Evolutionary conservation across 2,888 invertebrate genomes (phyloP), one percentile per base, ranked within the genome.

Genomic region (Lepeophtheirus nordmannii): DNA sequence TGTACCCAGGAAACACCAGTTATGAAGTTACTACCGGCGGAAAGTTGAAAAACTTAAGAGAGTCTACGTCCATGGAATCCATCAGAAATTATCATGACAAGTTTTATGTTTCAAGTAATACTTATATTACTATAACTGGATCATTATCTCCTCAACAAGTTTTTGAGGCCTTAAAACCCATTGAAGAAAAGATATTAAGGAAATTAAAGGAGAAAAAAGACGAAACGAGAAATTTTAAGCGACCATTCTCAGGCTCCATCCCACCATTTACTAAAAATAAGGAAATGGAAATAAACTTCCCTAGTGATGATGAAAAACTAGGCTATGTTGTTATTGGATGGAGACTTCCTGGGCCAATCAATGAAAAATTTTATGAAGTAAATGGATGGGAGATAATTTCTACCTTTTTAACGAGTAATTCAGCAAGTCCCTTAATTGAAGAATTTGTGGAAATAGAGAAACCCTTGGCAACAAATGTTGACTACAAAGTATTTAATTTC

Each of bases 1-100:
- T 89, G 74, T 93, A 91, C 75, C 88, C 90, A 0, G 83, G 84
- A 23, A 80, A 82, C 71, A 85, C 85, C 73, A 90, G 90, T 0
- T 93, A 91, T 76, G 85, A 85, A 67, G 83, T 86, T 1, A 85
- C 86, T 75, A 87, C 88, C 64, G 91, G 91, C 53, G 92, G 92
- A 66, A 82, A 85, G 65, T 80, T 91, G 81, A 82, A 85, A 72
- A 90, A 91, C 76, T 78, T 93, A 11, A 79, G 91, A 69, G 85
- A 83, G 72, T 86, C 85, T 68, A 89, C 89, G 56, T 83, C 80
- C 68, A 88, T 89, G 73, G 79, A 80, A 68, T 91, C 91, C 81
- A 69, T 70, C 9, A 81, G 81, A 70, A 78, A 82, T 14, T 94
- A 85, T 74, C 92, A 93, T 74, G 83, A 84, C 71, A 81, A 85